A percentile compares a stretch with the other conserved stretches of the same genome.
Conservation (phyloP, 2,797 vertebrate genomes). For the Myioborus miniatus region DNA sequence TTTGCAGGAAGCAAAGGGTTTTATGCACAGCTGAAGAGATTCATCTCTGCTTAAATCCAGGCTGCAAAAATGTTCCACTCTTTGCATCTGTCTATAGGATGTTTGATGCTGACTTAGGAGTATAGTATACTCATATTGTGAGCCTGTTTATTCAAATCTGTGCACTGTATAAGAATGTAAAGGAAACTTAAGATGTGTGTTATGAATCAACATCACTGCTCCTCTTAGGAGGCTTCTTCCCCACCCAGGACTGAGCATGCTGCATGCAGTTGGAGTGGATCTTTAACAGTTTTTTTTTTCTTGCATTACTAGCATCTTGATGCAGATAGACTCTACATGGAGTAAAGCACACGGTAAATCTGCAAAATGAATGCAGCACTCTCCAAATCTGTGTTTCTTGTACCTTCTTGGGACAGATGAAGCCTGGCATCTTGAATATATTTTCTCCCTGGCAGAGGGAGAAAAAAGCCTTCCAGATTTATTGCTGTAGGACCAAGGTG, state of each 20-base stretch:
- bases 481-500: background rate
- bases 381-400: background rate
- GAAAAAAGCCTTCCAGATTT: background rate
- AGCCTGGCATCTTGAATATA: background rate
- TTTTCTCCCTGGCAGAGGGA: background rate
- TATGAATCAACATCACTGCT: background rate
- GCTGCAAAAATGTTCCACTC: background rate
- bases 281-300: background rate
- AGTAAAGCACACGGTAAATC: background rate
- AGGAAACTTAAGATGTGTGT: background rate
- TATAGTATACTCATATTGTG: background rate
- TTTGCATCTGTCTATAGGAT: background rate
- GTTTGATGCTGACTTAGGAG: background rate
- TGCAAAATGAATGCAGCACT: rapidly evolving
- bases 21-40: background rate
- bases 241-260: background rate
- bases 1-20: background rate
- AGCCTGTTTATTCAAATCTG: background rate
- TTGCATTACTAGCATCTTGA: background rate
- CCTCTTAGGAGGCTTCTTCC: background rate
- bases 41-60: background rate
- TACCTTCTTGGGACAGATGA: background rate
- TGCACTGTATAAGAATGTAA: background rate
- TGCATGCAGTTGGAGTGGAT: background rate
- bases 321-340: background rate